Evolutionary conservation across 2,797 vertebrate genomes (phyloP).

Genomic region (Lagocephalus sceleratus): DNA sequence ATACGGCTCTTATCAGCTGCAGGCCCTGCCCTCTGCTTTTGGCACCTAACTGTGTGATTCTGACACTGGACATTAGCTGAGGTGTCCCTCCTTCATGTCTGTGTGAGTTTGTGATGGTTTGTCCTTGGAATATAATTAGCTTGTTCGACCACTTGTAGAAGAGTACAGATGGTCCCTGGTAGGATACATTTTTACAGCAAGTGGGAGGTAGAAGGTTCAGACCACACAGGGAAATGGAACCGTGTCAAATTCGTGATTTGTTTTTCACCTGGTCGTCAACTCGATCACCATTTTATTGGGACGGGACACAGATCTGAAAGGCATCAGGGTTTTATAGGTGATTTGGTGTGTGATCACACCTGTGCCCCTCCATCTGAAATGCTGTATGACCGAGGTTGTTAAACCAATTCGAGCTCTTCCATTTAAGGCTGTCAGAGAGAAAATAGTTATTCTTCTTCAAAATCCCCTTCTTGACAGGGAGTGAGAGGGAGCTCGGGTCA

Average conservation of each 20-base stretch:
- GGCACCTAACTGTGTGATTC: conserved; percentile 48
- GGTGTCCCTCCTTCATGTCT: conserved; percentile 38
- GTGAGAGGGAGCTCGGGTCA: conserved; percentile 4
- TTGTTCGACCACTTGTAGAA: conserved; percentile 62
- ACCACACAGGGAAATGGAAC: too few species aligned
- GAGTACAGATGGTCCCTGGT: conserved; percentile 33
- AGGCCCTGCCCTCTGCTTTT: conserved; percentile 47
- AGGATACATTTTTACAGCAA: conserved; percentile 48
- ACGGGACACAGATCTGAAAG: conserved; percentile 22
- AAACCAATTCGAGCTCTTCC: conserved; percentile 42
- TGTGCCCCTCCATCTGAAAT: conserved; percentile 38
- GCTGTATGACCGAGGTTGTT: conserved; percentile 20
- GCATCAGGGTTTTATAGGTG: conserved; percentile 50
- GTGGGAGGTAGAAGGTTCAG: conserved; percentile 45
- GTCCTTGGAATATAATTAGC: conserved; percentile 81
- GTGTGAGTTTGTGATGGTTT: conserved; percentile 50
- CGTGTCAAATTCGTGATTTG: conserved; percentile 12
- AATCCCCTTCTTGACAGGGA: conserved; percentile 2
- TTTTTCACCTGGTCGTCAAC: conserved; percentile 25
- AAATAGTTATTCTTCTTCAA: conserved; percentile 45
- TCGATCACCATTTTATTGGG: conserved; percentile 4
- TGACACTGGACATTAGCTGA: conserved; percentile 63
- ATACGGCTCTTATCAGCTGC: conserved; percentile 59
- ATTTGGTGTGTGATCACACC: conserved; percentile 59
- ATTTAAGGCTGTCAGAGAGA: conserved; percentile 38